phyloP scores from a whole-genome alignment of 2,113 vertebrate species.

The human (Homo sapiens) region GRCh38 chr12:115243501-115244000 shows the following conservation, averaged over 20 bases:
- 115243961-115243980: too few relatives aligned
- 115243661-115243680: neutral
- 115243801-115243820: too few relatives aligned
- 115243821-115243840: too few relatives aligned
- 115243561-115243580: rapidly evolving
- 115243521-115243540: neutral
- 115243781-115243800: rapidly evolving
- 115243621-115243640: neutral
- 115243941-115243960: too few relatives aligned
- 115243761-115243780: rapidly evolving
- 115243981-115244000: too few relatives aligned
- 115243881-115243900: too few relatives aligned
- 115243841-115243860: too few relatives aligned
- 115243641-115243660: neutral
- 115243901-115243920: rapidly evolving
- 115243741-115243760: rapidly evolving
- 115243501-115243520: neutral
- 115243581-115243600: neutral
- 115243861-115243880: too few relatives aligned
- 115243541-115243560: rapidly evolving
- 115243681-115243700: too few relatives aligned
- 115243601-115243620: neutral
- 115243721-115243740: rapidly evolving
- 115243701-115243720: neutral
- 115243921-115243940: too few relatives aligned